phyloP scores from a whole-genome alignment of 2,113 vertebrate species.

The Sceloporus undulatus region DNA sequence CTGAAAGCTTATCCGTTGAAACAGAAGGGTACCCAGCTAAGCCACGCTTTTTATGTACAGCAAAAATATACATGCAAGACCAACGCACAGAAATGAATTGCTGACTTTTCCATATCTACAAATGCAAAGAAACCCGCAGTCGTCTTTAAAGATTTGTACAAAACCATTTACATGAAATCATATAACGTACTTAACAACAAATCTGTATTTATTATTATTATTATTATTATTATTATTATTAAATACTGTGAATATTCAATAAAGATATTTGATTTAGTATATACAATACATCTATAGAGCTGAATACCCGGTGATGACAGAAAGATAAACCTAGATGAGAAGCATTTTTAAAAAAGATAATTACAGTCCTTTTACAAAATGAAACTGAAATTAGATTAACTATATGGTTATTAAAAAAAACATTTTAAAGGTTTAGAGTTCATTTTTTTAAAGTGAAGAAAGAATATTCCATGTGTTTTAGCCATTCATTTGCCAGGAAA shows the following conservation, averaged over 20 bases:
- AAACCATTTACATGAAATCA: slow-evolving; percentile 87
- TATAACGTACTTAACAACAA: slow-evolving; percentile 84
- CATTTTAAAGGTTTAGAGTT: slow-evolving; percentile 74
- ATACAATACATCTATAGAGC: slow-evolving; percentile 79
- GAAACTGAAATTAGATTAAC: slow-evolving; percentile 74
- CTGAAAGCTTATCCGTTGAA: slow-evolving; percentile 82
- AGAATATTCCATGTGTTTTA: slow-evolving; percentile 74
- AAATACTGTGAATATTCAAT: slow-evolving; percentile 88
- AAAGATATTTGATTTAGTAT: slow-evolving; percentile 82
- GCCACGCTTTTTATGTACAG: slow-evolving; percentile 86
- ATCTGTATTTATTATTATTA: slow-evolving; percentile 82
- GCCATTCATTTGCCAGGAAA: slow-evolving; percentile 70
- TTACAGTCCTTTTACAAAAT: slow-evolving; percentile 66
- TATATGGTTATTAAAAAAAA: slow-evolving; percentile 69
- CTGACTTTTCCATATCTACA: slow-evolving; percentile 84
- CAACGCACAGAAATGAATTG: slow-evolving; percentile 76
- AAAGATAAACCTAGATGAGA: slow-evolving; percentile 74
- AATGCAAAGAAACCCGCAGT: slow-evolving; percentile 79
- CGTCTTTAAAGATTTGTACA: slow-evolving; percentile 83
- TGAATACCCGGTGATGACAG: slow-evolving; percentile 68
- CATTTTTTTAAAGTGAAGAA: slow-evolving; percentile 66
- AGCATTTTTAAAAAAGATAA: slow-evolving; percentile 54
- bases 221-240: slow-evolving; percentile 74
- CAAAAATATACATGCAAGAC: slow-evolving; percentile 91
- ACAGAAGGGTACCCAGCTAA: slow-evolving; percentile 81